Evolutionary conservation across 2,888 invertebrate species (phyloP), one percentile per base, ranked within the genome.

Genomic region (Aphrophora alni): DNA sequence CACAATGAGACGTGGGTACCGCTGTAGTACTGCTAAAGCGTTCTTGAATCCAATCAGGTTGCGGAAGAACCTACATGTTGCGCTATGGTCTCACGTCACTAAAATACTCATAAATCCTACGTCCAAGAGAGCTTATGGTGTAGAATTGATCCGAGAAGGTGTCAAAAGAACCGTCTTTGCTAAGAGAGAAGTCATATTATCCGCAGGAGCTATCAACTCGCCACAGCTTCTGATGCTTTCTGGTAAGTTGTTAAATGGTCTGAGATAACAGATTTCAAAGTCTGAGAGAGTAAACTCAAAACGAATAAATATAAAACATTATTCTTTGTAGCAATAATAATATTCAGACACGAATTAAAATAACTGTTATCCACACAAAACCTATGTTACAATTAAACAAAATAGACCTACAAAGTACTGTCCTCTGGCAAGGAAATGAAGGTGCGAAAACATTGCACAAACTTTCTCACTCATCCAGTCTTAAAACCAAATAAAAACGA

Each of bases 211-310:
- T 0, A 93, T 99, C 82, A 97, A 94, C 84, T 93, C 95, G 0
- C 98, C 98, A 0, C 98, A 99, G 86, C 87, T 99, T 12, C 90
- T 99, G 80, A 95, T 98, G 95, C 89, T 99, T n/a, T 91, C 93
- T 84, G 86, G 86, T 86, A 75, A 83, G 83, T 71, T 28, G n/a
- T n/a, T 4, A 24, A 10, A 85, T 87, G 24, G n/a, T 68, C 68
- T 24, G 12, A 7, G n/a, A 68, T 68, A 68, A 33, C 10, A 33
- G 33, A 7, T 33, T 33, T n/a, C n/a, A n/a, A n/a, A n/a, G n/a
- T n/a, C n/a, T n/a, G n/a, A n/a, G n/a, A n/a, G n/a, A n/a, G n/a
- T n/a, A n/a, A n/a, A n/a, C n/a, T n/a, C n/a, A n/a, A n/a, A n/a
- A n/a, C n/a, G n/a, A n/a, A n/a, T n/a, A n/a, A n/a, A n/a, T n/a